Conservation (phyloP, 2,797 vertebrate genomes). For the Alosa sapidissima region DNA sequence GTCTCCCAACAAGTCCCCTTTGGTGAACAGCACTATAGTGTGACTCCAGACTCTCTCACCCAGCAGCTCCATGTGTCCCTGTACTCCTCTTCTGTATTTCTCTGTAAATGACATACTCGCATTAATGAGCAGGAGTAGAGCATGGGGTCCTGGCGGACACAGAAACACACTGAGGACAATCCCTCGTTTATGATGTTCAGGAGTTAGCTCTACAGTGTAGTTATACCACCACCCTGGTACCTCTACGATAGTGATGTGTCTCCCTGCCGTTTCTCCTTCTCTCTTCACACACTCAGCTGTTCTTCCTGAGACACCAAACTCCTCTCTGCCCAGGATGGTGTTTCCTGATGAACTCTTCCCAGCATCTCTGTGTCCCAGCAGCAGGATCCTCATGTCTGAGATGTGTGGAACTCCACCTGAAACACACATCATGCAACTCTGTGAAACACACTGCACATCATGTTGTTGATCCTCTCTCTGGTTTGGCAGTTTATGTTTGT, state of each 20-base stretch:
- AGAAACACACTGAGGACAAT: conserved; percentile 4
- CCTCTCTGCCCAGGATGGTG: conserved; percentile 8
- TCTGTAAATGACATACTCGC: not conserved
- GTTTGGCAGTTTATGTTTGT: too few species aligned
- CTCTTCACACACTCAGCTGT: not conserved
- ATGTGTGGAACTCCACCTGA: conserved; percentile 7
- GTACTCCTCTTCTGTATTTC: not conserved
- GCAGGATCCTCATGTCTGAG: not conserved
- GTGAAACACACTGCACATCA: not conserved
- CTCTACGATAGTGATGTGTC: not conserved
- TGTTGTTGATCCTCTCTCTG: not conserved
- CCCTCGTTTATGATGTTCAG: not conserved
- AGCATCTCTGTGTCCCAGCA: not conserved
- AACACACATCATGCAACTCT: not conserved
- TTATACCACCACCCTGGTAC: not conserved
- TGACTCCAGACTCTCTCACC: not conserved
- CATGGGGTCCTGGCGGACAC: conserved; percentile 16
- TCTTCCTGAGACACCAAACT: not conserved
- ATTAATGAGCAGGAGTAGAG: not conserved
- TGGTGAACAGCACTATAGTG: not conserved
- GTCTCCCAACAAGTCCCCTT: not conserved
- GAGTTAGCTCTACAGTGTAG: not conserved
- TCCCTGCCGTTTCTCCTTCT: too few species aligned
- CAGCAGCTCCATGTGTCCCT: conserved; percentile 1
- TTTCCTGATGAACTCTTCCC: conserved; percentile 18